Evolutionary conservation across 2,113 vertebrate species (phyloP), one percentile per base, ranked within the genome.

Genomic region (Patagioenas fasciata): DNA sequence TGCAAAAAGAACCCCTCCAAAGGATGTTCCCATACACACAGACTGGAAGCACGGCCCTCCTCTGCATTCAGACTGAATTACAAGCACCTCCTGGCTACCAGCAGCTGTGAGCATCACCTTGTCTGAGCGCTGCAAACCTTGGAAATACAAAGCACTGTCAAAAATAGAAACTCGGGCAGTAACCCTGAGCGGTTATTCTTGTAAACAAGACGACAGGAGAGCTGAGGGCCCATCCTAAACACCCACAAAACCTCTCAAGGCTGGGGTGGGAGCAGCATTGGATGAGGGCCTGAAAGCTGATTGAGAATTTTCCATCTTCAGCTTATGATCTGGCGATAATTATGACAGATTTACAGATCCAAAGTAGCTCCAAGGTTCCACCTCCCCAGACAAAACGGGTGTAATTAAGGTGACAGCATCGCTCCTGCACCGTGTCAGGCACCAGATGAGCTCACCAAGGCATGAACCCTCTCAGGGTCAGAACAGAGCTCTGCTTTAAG

Each of bases 401-500:
- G 42, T 77, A 70, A 87, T 86, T 50, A 54, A 50, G 78, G 78
- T 64, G 93, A 54, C 72, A 84, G 93, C 64, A 66, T 58, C 15
- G 25, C 80, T 85, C 74, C 67, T 7, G 82, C 4, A 2, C 1
- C 0, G 67, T 40, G 58, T 67, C 71, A 85, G 54, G 18, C 78
- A 57, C 48, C 65, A 56, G 78, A 93, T 72, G 73, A 89, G 82
- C 93, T 92, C 81, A 80, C n/a, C n/a, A 80, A 86, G 81, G 65
- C 77, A 75, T 75, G 62, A 89, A 88, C 73, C 57, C 92, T 44
- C 73, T 53, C 79, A 77, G 91, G 90, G 93, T 92, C 77, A 61
- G 67, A 75, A 42, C 42, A 32, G 40, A 94, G 85, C 75, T 83
- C 69, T 57, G 78, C 64, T 89, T 74, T 57, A 80, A 96, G 89